These are phyloP conservation scores for Drosophila macrospina DNA, from an alignment of 2,888 invertebrate species.

Conservation along the genomic window DNA sequence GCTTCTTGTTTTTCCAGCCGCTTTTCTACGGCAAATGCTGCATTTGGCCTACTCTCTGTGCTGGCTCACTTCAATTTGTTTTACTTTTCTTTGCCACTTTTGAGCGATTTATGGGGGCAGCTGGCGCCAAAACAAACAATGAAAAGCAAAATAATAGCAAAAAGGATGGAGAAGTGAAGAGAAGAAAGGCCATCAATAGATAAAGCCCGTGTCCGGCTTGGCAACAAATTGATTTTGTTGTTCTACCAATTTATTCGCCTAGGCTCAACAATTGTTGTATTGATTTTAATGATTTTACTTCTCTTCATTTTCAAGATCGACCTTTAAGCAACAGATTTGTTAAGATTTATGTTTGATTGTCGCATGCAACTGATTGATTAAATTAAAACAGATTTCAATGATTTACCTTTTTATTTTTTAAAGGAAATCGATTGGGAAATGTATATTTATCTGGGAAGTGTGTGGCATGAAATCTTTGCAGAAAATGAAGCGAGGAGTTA, in stretches of 20 bases:
- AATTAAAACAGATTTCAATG: neutral
- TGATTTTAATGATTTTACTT: constrained; percentile 9
- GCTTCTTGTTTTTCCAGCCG: constrained; percentile 20
- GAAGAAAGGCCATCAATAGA: constrained; percentile 57
- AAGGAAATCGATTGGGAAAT: no score
- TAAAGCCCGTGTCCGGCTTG: constrained; percentile 54
- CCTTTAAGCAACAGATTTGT: constrained; percentile 1
- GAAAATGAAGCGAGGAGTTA: no score
- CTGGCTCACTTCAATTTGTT: constrained; percentile 72
- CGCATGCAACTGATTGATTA: neutral
- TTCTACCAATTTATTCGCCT: constrained; percentile 3
- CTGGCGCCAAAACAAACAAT: constrained; percentile 19
- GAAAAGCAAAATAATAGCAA: constrained; percentile 11
- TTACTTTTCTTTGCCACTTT: constrained; percentile 74
- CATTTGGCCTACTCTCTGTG: constrained; percentile 35
- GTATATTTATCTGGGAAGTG: no score
- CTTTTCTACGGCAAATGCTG: constrained; percentile 51
- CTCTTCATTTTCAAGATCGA: constrained; percentile 16
- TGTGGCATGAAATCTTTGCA: no score
- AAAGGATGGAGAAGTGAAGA: neutral
- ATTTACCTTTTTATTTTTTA: neutral
- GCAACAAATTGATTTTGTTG: constrained; percentile 64
- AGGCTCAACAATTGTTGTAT: constrained; percentile 20
- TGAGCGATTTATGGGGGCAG: constrained; percentile 77
- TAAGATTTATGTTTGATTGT: neutral